Conservation (phyloP, 2,113 vertebrate species). For the Atrichornis clamosus region DNA sequence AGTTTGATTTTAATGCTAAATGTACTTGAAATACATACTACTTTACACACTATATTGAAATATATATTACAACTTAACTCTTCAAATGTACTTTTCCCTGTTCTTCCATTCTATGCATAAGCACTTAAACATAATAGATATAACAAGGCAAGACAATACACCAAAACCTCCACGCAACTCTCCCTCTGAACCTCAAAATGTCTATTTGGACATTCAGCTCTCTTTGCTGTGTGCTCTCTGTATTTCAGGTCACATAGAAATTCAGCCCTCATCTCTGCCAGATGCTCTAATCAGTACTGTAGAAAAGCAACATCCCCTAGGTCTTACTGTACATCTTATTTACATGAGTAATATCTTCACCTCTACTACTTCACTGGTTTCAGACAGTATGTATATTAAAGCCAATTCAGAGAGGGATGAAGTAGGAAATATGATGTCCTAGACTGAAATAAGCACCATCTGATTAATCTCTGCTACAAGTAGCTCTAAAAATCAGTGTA, state of each 20-base stretch:
- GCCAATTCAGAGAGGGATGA: not conserved
- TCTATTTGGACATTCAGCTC: not conserved
- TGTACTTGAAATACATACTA: not conserved
- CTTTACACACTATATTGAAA: not conserved
- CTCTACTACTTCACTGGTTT: not conserved
- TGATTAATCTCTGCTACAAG: not conserved
- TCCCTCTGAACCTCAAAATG: not conserved
- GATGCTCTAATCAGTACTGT: not conserved
- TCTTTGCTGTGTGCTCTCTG: not conserved
- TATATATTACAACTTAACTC: not conserved
- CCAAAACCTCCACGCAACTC: not conserved
- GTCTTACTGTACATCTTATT: not conserved
- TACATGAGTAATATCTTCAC: not conserved
- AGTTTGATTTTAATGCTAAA: not conserved
- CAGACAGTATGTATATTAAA: not conserved
- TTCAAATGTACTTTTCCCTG: not conserved
- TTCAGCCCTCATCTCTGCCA: not conserved
- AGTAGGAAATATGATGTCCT: not conserved
- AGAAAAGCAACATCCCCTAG: not conserved
- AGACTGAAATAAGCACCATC: not conserved
- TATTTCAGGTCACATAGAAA: not conserved
- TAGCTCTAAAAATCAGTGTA: not conserved
- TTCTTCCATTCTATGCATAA: not conserved
- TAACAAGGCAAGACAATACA: not conserved
- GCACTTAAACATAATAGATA: not conserved